Base-by-base conservation (phyloP, 2,797 vertebrate species). In the Lindbergichthys nudifrons region DNA sequence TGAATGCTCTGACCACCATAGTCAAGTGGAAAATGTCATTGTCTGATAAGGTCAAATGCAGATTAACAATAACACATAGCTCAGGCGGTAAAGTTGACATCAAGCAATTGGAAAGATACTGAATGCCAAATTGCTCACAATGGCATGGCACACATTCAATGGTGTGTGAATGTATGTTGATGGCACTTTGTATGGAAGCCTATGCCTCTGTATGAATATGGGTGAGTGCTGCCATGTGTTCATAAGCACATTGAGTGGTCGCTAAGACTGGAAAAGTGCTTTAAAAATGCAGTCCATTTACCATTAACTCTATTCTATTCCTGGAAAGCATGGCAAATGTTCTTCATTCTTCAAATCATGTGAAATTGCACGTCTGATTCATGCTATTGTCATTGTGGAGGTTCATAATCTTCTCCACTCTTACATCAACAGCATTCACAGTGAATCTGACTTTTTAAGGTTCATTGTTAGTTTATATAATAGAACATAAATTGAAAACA, bases 331-430 rank as follows among this genome's bases (percentile, higher is more conserved):
- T 4, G 16, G 46, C 32, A 46, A 1, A 52, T 74, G 26, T 18
- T 45, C 12, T 30, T 52, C 39, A 2, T 12, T 46, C 47, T 41
- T 59, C 2, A 58, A 47, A 60, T 53, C 4, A 23, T 5, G 4
- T 65, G 18, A 56, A 64, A 65, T 59, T 14, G 21, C 70, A 54
- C 11, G 9, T 41, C 43, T 50, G 62, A 62, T 46, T 75, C 12
- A 32, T 26, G 48, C 26, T 30, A 36, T 54, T 56, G 52, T 56
- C 2, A n/a, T 26, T 41, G 9, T 21, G 12, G 4, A 10, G 32
- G 1, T 12, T 2, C 16, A 48, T 23, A 21, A 54, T 63, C 5
- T 12, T 32, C 30, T 52, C 14, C 2, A 0, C 36, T 26, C 41
- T 66, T 5, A 48, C 13, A 53, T 59, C 58, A 16, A 36, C 18